Evolutionary conservation across 2,113 vertebrate species (phyloP).

Genomic region (Trochalopteron elliotii): DNA sequence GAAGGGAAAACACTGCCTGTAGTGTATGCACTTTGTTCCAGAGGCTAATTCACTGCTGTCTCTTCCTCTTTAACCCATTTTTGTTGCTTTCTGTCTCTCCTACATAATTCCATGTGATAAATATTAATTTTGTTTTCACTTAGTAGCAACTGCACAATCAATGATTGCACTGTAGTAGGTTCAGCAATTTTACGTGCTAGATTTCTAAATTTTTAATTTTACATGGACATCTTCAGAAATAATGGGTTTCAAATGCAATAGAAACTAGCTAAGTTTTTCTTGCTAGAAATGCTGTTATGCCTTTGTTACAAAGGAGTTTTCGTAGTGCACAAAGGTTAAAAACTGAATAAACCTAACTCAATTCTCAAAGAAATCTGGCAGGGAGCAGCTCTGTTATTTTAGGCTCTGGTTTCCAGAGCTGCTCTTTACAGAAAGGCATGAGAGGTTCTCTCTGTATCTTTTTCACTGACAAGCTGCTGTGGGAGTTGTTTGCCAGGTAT

Average conservation of each 20-base stretch:
- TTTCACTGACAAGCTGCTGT: neutral
- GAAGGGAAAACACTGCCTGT: neutral
- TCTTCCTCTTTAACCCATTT: neutral
- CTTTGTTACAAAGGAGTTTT: neutral
- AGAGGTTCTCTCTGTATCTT: neutral
- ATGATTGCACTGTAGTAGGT: neutral
- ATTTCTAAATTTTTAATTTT: neutral
- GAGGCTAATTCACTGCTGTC: neutral
- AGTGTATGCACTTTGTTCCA: neutral
- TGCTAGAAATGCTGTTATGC: neutral
- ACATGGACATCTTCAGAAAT: neutral
- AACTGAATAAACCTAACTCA: neutral
- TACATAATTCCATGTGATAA: accelerated
- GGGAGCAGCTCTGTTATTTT: neutral
- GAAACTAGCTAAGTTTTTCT: neutral
- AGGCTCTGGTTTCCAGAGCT: neutral
- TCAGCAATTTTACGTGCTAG: neutral
- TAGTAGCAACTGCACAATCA: neutral
- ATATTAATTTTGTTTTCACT: neutral
- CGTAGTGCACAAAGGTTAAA: neutral
- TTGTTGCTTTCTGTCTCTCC: neutral
- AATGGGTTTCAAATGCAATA: neutral
- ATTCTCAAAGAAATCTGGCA: neutral
- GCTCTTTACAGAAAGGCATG: neutral
- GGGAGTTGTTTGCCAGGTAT: neutral